Conservation (phyloP, 2,797 vertebrate genomes). For the Oryzias dopingdopingensis region DNA sequence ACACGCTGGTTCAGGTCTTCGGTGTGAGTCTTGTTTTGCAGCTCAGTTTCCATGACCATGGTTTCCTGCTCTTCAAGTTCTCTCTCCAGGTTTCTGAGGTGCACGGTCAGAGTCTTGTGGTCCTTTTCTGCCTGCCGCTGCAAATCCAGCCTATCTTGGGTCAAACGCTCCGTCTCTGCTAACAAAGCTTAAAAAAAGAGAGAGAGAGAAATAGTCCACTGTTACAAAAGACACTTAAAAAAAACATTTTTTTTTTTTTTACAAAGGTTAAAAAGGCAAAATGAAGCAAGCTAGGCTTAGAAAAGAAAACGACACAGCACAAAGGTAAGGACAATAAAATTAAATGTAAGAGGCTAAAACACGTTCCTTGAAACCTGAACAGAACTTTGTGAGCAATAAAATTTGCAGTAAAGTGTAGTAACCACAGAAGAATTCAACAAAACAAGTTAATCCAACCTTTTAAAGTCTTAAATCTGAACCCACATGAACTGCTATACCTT, state of each 20-base stretch:
- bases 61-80: constrained; percentile 89
- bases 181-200: constrained; percentile 77
- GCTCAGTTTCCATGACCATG: constrained; percentile 76
- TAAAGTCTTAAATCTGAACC: too few species aligned
- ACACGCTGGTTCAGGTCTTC: constrained; percentile 86
- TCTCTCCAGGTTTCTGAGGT: constrained; percentile 84
- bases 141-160: constrained; percentile 84
- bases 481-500: too few species aligned
- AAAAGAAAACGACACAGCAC: constrained; percentile 41
- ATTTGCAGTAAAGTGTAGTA: too few species aligned
- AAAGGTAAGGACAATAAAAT: too few species aligned
- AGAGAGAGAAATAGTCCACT: not conserved
- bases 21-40: constrained; percentile 76
- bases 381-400: too few species aligned
- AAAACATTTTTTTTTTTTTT: too few species aligned
- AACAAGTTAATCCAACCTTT: too few species aligned
- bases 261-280: too few species aligned
- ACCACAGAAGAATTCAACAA: too few species aligned
- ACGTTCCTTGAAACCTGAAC: too few species aligned
- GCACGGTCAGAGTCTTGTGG: constrained; percentile 77
- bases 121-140: constrained; percentile 92
- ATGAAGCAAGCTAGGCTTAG: not conserved
- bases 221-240: not conserved
- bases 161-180: constrained; percentile 82
- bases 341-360: too few species aligned